Evolutionary conservation across 2,113 vertebrate genomes (phyloP).

Genomic region (Harpagus bidentatus): DNA sequence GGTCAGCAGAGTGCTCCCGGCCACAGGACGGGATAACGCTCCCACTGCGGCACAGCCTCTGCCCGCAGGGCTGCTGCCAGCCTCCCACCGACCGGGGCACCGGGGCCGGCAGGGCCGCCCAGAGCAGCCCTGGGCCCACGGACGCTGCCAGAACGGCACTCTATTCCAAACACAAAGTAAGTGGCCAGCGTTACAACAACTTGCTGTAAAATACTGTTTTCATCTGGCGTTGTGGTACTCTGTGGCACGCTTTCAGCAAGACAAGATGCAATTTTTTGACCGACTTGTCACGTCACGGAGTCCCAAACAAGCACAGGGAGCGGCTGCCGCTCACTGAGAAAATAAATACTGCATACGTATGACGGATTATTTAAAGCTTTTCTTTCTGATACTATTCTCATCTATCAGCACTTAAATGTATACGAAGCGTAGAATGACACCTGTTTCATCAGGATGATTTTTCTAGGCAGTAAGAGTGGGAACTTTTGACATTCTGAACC

Average conservation of each 20-base stretch:
- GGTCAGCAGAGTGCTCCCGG: fast-evolving
- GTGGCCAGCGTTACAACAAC: no score
- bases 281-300: not conserved
- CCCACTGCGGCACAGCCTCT: no score
- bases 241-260: not conserved
- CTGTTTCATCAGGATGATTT: not conserved
- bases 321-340: not conserved
- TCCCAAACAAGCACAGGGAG: not conserved
- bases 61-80: not conserved
- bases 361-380: not conserved
- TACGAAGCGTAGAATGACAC: not conserved
- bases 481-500: not conserved
- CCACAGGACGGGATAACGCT: not conserved
- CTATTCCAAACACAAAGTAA: not conserved
- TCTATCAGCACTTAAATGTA: not conserved
- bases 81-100: not conserved
- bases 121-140: not conserved
- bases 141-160: not conserved
- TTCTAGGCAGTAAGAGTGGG: not conserved
- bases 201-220: not conserved
- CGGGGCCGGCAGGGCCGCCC: not conserved
- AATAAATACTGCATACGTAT: not conserved
- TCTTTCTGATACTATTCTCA: not conserved
- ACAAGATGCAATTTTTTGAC: not conserved
- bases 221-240: not conserved